Percentiles rank a stretch among this genome's conserved stretches.
Evolutionary conservation across 2,888 invertebrate genomes (phyloP).

Genomic region (Tetranychus piercei): DNA sequence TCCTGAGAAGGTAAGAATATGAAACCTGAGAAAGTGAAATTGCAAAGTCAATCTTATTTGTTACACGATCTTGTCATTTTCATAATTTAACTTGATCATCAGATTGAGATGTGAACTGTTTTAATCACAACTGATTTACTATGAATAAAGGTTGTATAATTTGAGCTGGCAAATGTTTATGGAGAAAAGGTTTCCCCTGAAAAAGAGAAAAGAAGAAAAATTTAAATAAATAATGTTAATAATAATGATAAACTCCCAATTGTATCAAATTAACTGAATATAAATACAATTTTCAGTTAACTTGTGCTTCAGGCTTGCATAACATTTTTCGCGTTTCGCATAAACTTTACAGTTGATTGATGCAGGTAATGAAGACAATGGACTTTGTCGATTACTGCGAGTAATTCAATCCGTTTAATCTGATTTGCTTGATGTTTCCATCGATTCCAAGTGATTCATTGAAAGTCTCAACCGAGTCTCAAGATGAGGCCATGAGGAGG

Average conservation of each 20-base stretch:
- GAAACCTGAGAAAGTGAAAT: not conserved
- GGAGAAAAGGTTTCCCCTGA: too few species aligned
- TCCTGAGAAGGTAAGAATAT: not conserved
- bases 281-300: not conserved
- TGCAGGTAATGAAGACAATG: too few species aligned
- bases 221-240: too few species aligned
- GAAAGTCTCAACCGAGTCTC: not conserved
- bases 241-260: not conserved
- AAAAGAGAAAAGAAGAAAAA: too few species aligned
- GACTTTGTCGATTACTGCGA: not conserved
- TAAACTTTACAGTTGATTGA: too few species aligned
- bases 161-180: too few species aligned
- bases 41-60: not conserved
- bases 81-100: not conserved
- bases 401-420: not conserved
- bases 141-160: too few species aligned
- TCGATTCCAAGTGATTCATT: not conserved
- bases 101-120: not conserved
- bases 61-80: not conserved
- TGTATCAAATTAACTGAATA: not conserved
- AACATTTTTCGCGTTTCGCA: not conserved
- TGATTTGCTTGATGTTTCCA: not conserved
- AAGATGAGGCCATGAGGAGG: not conserved
- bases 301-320: not conserved
- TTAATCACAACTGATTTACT: not conserved